Evolutionary conservation across 2,888 invertebrate genomes (phyloP), one percentile per base, ranked within the genome.

Genomic region (Drosophila macrospina): DNA sequence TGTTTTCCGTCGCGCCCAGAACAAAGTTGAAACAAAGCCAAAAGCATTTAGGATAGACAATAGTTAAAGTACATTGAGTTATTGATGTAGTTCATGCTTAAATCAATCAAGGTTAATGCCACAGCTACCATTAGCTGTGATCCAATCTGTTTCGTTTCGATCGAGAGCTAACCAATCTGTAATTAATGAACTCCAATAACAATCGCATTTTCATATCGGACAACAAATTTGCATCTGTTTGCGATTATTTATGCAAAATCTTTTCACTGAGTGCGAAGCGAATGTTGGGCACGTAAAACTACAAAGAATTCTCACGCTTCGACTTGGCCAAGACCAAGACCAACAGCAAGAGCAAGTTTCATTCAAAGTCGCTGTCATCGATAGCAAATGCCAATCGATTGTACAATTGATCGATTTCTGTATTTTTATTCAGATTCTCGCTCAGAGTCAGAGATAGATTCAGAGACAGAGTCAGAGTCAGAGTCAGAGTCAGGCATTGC

Each of bases 231-330:
- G 86, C 83, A 86, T 86, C 78, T 64, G 56, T 88, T 80, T 64
- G 72, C 78, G 83, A 84, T 84, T 88, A 84, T 83, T 77, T 84
- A 84, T 88, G 88, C 88, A 82, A 84, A 84, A 84, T 86, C 62
- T 60, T 34, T 13, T 39, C 52, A 32, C 30, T 5, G 36, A 37
- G 48, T 66, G 63, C 47, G 61, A 55, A 64, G 69, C 61, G 50
- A 51, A 51, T 36, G 26, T 11, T 37, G n/a, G n/a, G n/a, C n/a
- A n/a, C n/a, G 37, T 26, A 52, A 20, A 15, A 44, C 34, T 47
- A 47, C 44, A 61, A 52, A 56, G 64, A 64, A 74, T 79, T 79
- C 78, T 80, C 78, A 79, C 78, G 78, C 59, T 80, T 32, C 48
- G 28, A 36, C 32, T 15, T 28, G 34, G 59, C 26, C 34, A 54